Base-by-base conservation (phyloP, 2,888 invertebrate species). In the Leptopilina syphax region DNA sequence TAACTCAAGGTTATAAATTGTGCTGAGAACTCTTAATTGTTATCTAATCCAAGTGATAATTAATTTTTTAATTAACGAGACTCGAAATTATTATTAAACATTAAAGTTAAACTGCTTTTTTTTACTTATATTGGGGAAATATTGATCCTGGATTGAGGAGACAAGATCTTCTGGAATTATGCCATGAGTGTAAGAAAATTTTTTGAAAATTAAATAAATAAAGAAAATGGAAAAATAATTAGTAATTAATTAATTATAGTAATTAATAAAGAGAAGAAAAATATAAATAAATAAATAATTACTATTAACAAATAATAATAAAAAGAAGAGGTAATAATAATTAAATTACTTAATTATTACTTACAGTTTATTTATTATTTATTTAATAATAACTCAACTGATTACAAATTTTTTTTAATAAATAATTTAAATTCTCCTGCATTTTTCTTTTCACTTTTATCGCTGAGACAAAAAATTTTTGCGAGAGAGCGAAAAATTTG, bases 131-230 rank as follows among this genome's bases (percentile, higher is more conserved):
- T 5, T 6, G 34, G 34, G 3, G 2, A 24, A 63, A 63, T 63
- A 63, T 63, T 63, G 24, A 63, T 63, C 63, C 63, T 63, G 50
- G 57, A 34, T 34, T 57, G 9, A 57, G 47, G 24, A 63, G 27
- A 34, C 34, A 24, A 60, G 60, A 18, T 18, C 24, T 41, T 73
- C 27, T n/a, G 73, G 34, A 70, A 73, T 50, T 34, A 73, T 73
- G 73, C 57, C 73, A 73, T 57, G 67, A 67, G 57, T 73, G 73
- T 73, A 73, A 57, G 73, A 24, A 8, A 24, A 18, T 8, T 8
- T 18, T n/a, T 60, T 7, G n/a, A n/a, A 18, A 3, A 6, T 60
- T 60, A 60, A 60, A n/a, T 60, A 44, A 8, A 44, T 44, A 8
- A 41, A 41, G 41, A 41, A 41, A 41, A 41, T 41, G 6, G 3